Percentiles rank a stretch among this genome's conserved stretches.
phyloP scores from a whole-genome alignment of 1,140 invertebrate species.

The Drosophila paulistorum region DNA sequence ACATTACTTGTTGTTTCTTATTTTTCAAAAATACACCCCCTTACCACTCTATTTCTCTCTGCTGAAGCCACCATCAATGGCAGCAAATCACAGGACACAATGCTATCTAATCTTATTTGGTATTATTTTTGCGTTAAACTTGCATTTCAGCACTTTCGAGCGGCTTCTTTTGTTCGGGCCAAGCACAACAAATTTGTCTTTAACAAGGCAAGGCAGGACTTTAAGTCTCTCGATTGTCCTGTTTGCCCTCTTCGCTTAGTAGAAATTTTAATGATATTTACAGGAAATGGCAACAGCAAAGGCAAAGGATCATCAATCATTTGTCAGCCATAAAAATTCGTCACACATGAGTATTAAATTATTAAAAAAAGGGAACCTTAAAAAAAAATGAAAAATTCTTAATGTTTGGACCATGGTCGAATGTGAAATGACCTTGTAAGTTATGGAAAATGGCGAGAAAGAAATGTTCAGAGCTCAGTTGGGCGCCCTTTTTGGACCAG shows the following conservation, averaged over 20 bases:
- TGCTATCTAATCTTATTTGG: conserved; percentile 81
- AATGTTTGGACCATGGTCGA: conserved; percentile 72
- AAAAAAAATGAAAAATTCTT: conserved; percentile 55
- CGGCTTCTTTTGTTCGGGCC: conserved; percentile 18
- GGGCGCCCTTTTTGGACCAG: conserved; percentile 44
- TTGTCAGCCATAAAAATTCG: conserved; percentile 82
- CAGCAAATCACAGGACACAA: conserved; percentile 52
- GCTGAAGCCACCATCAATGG: not conserved
- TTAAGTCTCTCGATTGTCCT: conserved; percentile 42
- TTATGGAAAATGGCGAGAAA: conserved; percentile 44
- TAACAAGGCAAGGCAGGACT: conserved; percentile 39
- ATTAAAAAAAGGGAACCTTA: conserved; percentile 56
- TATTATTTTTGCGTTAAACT: conserved; percentile 80
- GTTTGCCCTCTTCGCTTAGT: conserved; percentile 31
- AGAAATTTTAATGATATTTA: conserved; percentile 73
- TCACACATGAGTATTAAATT: conserved; percentile 76
- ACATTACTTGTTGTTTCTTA: conserved; percentile 63
- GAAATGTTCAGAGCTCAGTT: conserved; percentile 26
- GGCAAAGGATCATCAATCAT: conserved; percentile 71
- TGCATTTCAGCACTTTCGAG: conserved; percentile 66
- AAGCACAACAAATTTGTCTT: conserved; percentile 52
- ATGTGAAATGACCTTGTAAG: conserved; percentile 74
- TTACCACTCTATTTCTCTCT: not conserved
- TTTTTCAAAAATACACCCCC: conserved; percentile 20
- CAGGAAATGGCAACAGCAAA: conserved; percentile 64